These are phyloP conservation scores for Spilosoma lubricipeda DNA, from an alignment of 2,888 invertebrate genomes.

Conservation along the genomic window DNA sequence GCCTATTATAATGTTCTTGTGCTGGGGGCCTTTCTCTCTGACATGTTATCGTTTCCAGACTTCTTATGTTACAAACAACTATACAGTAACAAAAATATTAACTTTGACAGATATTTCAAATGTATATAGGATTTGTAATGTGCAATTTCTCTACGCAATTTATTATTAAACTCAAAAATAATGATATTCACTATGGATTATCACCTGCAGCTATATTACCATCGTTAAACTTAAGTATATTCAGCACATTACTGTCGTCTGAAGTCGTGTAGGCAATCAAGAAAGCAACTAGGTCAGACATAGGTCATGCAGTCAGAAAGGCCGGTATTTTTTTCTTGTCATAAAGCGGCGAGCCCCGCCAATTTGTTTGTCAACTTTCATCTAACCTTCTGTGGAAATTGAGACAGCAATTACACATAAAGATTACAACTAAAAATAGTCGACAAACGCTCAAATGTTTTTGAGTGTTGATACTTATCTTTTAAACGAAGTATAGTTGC, in stretches of 20 bases:
- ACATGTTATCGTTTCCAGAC: neutral
- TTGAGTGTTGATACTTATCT: conserved; percentile 24
- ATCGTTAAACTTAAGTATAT: conserved; percentile 6
- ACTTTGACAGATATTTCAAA: neutral
- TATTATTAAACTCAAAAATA: neutral
- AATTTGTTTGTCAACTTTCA: conserved; percentile 48
- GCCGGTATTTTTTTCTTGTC: conserved; percentile 47
- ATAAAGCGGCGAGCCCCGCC: conserved; percentile 24
- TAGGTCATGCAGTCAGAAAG: conserved; percentile 52
- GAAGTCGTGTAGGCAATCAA: conserved; percentile 19
- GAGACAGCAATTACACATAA: neutral
- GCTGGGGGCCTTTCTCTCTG: neutral
- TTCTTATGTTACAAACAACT: neutral
- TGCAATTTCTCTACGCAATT: neutral
- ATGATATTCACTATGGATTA: neutral
- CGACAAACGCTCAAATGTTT: conserved; percentile 14
- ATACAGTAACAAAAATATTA: neutral
- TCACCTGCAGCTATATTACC: neutral
- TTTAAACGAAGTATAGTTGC: conserved; percentile 4
- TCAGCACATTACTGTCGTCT: conserved; percentile 8
- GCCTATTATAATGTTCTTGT: no score
- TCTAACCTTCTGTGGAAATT: conserved; percentile 9
- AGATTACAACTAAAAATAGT: conserved; percentile 2
- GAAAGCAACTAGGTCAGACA: conserved; percentile 61
- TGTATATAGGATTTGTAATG: neutral